Percentiles rank a stretch among this genome's conserved stretches.
Conservation (phyloP, 2,888 invertebrate genomes). For the Quadroppia sp. region DNA sequence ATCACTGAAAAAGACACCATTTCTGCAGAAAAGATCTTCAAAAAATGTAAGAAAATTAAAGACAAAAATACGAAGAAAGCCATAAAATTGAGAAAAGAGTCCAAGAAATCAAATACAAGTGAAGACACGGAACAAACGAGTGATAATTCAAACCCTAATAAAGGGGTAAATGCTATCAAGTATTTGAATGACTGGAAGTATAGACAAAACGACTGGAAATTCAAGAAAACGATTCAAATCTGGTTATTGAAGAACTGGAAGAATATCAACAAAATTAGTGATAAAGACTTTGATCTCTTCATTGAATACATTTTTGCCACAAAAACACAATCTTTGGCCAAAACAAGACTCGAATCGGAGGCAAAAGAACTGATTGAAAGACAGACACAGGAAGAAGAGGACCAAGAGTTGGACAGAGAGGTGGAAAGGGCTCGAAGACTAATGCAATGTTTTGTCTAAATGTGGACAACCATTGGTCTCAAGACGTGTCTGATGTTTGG, state of each 20-base stretch:
- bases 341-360: background rate
- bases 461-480: no score
- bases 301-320: background rate
- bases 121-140: background rate
- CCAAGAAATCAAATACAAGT: background rate
- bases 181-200: conserved; percentile 28
- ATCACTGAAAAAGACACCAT: background rate
- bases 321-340: background rate
- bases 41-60: background rate
- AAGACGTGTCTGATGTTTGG: no score
- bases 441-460: background rate
- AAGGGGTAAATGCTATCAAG: background rate
- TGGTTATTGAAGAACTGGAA: conserved; percentile 18
- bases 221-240: conserved; percentile 10
- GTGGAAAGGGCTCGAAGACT: background rate
- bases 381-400: background rate
- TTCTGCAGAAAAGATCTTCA: background rate
- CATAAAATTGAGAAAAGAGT: conserved; percentile 9
- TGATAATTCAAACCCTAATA: background rate
- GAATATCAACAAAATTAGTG: background rate
- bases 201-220: background rate
- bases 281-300: conserved; percentile 21
- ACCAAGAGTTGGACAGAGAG: background rate
- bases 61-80: background rate
- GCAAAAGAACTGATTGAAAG: conserved; percentile 1